Evolutionary conservation across 2,888 invertebrate genomes (phyloP), one percentile per base, ranked within the genome.

Genomic region (Nomada ruficornis): DNA sequence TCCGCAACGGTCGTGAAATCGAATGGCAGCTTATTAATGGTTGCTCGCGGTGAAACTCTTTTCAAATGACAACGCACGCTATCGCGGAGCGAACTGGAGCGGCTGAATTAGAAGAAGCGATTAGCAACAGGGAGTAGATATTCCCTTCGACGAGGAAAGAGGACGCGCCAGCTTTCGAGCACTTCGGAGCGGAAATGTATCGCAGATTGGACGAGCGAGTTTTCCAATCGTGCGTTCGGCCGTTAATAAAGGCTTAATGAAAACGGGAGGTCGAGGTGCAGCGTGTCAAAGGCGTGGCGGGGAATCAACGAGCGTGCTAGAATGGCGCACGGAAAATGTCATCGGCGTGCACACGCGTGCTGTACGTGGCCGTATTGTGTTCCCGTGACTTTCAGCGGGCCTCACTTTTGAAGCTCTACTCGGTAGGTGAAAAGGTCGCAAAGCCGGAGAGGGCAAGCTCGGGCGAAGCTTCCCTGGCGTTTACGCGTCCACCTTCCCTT

Each of bases 231-330:
- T 44, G 69, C 77, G 80, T 73, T 23, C 57, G 77, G 0, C 11
- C 60, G 73, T 80, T 80, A 74, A 83, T 84, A 77, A 83, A 84
- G 73, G 73, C 73, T 60, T 68, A 84, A 84, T 84, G 85, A 73
- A 84, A 81, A 44, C 67, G 47, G 69, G 11, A 2, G 54, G 20
- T 29, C 26, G 23, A 29, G 52, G 23, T 1, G 54, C 54, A 18
- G 26, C 44, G 65, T 23, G 67, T 79, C 75, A 83, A 83, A 81
- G 80, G 73, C 78, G 77, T 18, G 44, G 7, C 20, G 42, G 20
- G 29, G 67, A 68, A 72, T 82, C 71, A 78, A 73, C 72, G 72
- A 72, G 64, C 60, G 75, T 18, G 55, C 26, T 59, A 42, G 42
- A 23, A 52, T 20, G 15, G 44, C 52, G 11, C 26, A 42, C 55